Evolutionary conservation across 2,797 vertebrate species (phyloP).

Genomic region (Gambelia wislizenii): DNA sequence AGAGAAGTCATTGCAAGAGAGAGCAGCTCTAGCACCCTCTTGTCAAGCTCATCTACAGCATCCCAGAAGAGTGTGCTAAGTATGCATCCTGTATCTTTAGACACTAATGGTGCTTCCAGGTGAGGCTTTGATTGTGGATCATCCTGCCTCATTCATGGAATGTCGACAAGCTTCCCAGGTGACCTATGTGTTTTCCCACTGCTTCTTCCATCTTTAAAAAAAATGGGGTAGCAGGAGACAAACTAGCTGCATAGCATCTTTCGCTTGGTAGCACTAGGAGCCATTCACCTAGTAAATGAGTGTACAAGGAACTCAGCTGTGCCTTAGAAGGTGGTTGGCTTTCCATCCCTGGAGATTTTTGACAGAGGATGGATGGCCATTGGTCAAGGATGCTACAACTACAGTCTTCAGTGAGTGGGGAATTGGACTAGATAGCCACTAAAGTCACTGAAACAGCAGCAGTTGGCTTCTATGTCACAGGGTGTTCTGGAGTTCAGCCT

Average conservation of each 20-base stretch:
- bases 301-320: background rate
- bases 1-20: conserved; percentile 4
- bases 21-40: background rate
- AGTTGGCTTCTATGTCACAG: too few relatives aligned
- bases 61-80: conserved; percentile 5
- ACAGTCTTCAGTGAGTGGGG: background rate
- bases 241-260: background rate
- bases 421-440: background rate
- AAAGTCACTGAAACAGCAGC: background rate
- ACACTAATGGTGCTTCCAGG: background rate
- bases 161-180: background rate
- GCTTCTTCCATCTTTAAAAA: background rate
- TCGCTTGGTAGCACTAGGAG: background rate
- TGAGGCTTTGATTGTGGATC: too few relatives aligned
- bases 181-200: background rate
- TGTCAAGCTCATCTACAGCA: background rate
- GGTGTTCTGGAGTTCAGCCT: too few relatives aligned
- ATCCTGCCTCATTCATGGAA: too few relatives aligned
- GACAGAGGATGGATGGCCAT: background rate
- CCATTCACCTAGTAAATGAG: background rate
- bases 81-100: background rate
- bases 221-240: too few relatives aligned
- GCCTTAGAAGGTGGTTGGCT: background rate
- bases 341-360: background rate
- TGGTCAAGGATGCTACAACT: background rate